Base-by-base conservation (phyloP, 2,888 invertebrate species). In the Dorcus parallelipipedus region DNA sequence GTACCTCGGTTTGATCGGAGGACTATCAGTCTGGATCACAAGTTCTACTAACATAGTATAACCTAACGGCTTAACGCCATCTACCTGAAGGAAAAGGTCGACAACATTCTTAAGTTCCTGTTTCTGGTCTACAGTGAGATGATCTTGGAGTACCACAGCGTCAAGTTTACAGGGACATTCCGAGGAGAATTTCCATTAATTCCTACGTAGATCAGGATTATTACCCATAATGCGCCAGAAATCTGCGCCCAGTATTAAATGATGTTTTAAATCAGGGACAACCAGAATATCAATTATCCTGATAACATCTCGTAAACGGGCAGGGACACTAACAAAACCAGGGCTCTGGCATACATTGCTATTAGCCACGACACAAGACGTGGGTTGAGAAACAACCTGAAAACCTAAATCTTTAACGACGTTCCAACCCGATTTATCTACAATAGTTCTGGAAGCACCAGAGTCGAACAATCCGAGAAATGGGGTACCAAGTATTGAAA, bases 1-100 rank as follows among this genome's bases (percentile, higher is more conserved):
- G 40, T 64, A 65, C 14, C 65, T 41, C 42, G 64, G 65, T 53
- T 64, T 64, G 8, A 65, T 65, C 1, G 65, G 63, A 3, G 8
- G 9, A 17, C 43, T 20, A 14, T 54, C 38, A 1, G 39, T 42
- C 9, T 10, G 14, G 6, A 59, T 61, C 0, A n/a, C 23, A 39
- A 54, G 58, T 49, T 58, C 58, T 5, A 58, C 54, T 2, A 33
- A 9, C n/a, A 8, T n/a, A 6, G 56, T 42, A 56, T 51, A 56
- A 2, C 50, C 56, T 38, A 50, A n/a, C 26, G 10, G 3, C 49
- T 20, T 48, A 17, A 39, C 39, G 14, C 1, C 14, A 14, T 14
- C 14, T 1, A 9, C 6, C 9, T 6, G n/a, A 45, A 47, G 33
- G 26, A 33, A 45, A 48, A 3, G 4, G 2, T 20, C 23, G 3